Conservation (phyloP, 2,797 vertebrate species). For the Cirrhinus mrigala region DNA sequence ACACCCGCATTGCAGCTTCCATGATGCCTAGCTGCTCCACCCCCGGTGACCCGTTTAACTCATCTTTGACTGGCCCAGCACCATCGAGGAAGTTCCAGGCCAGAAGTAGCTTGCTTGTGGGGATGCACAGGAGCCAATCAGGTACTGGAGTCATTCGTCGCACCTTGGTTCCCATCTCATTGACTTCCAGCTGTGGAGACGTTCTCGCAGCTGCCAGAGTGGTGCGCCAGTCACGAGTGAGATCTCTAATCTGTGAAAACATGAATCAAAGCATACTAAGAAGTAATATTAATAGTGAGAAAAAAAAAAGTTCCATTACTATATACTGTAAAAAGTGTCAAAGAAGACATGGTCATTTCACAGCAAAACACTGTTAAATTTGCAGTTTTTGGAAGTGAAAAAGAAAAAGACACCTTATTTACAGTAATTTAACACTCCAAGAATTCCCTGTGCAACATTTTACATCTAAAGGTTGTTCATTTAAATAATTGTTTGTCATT, state of each 20-base stretch:
- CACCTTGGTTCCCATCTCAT: slow-evolving; percentile 83
- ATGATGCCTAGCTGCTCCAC: slow-evolving; percentile 64
- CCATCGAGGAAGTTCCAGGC: slow-evolving; percentile 75
- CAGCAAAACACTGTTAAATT: too few species aligned
- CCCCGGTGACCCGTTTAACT: not conserved
- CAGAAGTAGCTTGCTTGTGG: slow-evolving; percentile 80
- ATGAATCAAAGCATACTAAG: not conserved
- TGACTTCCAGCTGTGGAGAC: slow-evolving; percentile 82
- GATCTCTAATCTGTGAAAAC: slow-evolving; percentile 56
- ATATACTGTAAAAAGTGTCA: not conserved
- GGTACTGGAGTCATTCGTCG: slow-evolving; percentile 75
- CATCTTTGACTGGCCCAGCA: slow-evolving; percentile 7
- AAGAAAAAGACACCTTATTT: too few species aligned
- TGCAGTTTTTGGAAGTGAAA: too few species aligned
- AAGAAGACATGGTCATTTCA: too few species aligned
- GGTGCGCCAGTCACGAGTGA: slow-evolving; percentile 81
- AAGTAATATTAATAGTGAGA: too few species aligned
- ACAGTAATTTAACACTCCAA: not conserved
- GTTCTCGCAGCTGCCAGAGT: slow-evolving; percentile 76
- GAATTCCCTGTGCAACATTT: not conserved
- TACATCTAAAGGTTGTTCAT: not conserved
- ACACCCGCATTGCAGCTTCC: slow-evolving; percentile 72
- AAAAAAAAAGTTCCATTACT: too few species aligned
- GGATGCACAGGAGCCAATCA: slow-evolving; percentile 75
- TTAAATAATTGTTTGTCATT: too few species aligned